Base-by-base conservation (phyloP, 2,113 vertebrate species). In the Perca schrenkii region DNA sequence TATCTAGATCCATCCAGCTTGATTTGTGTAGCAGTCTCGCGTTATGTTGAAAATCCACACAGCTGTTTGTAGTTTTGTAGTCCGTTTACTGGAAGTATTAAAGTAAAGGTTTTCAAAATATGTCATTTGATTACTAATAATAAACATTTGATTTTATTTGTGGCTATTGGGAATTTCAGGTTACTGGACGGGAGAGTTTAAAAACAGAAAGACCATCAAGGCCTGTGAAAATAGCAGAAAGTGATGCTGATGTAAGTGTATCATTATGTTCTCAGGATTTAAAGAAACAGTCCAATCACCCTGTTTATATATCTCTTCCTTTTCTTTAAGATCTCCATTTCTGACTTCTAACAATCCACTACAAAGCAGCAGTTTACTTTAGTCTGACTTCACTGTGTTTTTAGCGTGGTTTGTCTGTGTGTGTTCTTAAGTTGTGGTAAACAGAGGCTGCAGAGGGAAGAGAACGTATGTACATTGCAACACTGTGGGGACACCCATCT, bases 191-290 rank as follows among this genome's bases (percentile, higher is more conserved):
- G 77, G 98, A 99, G 86, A 90, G 90, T 0, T 84, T 97, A 49
- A 97, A 96, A 92, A 97, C 96, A 91, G 97, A 97, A 47, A 95
- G 97, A 94, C 93, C 95, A 70, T 86, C 95, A 25, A 97, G 96
- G 92, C 98, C 98, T 8, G 95, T 99, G 91, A 98, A 96, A 95
- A 97, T 99, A 73, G 98, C 97, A 8, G 98, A 99, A 91, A 99
- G 98, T 83, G 97, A 99, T 88, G 96, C 95, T 71, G 98, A 99
- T 74, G 98, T 99, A 91, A 98, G 98, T 98, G 65, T 80, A 70
- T 79, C 53, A 31, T 66, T 34, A 40, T 34, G 74, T 84, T 86
- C 70, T 82, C 77, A 69, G 62, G 70, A 70, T 82, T 82, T 62
- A 53, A 80, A 85, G 64, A 80, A 61, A 65, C 62, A 63, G 75